A percentile compares a stretch with the other conserved stretches of the same genome.
Conservation (phyloP, 2,797 vertebrate genomes). For the Sebastes iracundus region DNA sequence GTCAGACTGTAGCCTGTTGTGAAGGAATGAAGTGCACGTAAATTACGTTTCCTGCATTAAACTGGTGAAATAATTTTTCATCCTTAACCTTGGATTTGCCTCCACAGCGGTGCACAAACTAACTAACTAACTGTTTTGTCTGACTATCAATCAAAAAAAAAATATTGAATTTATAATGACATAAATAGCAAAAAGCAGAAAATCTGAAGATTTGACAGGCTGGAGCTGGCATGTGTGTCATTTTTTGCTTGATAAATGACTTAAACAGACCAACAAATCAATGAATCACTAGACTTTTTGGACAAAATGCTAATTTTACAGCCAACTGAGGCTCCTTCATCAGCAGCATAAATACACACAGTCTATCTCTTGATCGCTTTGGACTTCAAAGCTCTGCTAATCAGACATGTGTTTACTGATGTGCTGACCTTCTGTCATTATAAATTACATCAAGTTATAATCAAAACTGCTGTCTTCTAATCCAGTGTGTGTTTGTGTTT, state of each 20-base stretch:
- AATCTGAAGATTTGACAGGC: not conserved
- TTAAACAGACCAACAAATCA: not conserved
- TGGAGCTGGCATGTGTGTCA: not conserved
- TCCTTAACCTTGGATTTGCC: no score
- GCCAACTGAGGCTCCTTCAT: not conserved
- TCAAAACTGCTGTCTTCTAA: slow-evolving; percentile 33
- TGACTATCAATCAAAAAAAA: not conserved
- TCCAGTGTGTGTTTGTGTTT: not conserved
- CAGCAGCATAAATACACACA: not conserved
- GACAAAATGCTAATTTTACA: not conserved
- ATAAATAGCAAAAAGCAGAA: not conserved
- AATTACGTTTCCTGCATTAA: no score
- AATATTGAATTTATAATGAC: not conserved
- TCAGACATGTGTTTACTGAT: slow-evolving; percentile 49
- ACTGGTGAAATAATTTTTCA: no score
- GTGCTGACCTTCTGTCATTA: slow-evolving; percentile 52
- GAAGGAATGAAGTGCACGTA: no score
- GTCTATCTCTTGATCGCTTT: slow-evolving; percentile 4
- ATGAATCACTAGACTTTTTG: not conserved
- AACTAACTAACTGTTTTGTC: not conserved
- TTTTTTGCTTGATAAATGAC: not conserved
- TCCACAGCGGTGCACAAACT: no score
- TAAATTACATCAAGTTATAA: slow-evolving; percentile 49
- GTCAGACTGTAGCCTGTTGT: no score
- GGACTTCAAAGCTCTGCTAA: slow-evolving; percentile 45